A percentile compares a stretch with the other conserved stretches of the same genome.
These are phyloP conservation scores for Huso huso DNA, from an alignment of 2,797 vertebrate species.

Conservation along the genomic window DNA sequence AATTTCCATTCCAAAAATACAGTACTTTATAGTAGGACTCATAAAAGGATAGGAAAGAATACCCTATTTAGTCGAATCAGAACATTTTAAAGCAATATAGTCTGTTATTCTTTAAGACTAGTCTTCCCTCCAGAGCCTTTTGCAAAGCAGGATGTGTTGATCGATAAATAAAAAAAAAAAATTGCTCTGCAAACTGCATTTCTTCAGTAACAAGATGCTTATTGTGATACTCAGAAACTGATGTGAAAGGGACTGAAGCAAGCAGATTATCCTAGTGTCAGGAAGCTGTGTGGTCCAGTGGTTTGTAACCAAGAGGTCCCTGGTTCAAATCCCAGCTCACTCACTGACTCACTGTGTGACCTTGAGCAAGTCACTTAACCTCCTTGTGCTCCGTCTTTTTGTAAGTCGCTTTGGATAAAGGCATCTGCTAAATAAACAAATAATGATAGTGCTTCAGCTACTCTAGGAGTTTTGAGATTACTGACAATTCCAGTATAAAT, in stretches of 20 bases:
- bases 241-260: not conserved
- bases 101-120: conserved; percentile 16
- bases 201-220: conserved; percentile 2
- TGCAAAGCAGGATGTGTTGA: conserved; percentile 13
- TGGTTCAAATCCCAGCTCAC: too few species aligned
- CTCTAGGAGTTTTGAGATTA: too few species aligned
- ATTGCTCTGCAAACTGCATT: conserved; percentile 13
- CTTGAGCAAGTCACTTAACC: too few species aligned
- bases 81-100: not conserved
- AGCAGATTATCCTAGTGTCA: conserved; percentile 27
- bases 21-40: not conserved
- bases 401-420: too few species aligned
- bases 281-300: not conserved
- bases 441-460: too few species aligned
- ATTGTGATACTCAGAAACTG: conserved; percentile 13
- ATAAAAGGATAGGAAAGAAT: not conserved
- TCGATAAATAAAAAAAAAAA: conserved; percentile 25
- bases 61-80: not conserved
- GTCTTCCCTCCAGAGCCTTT: conserved; percentile 1
- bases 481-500: too few species aligned
- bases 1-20: not conserved
- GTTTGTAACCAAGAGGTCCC: too few species aligned
- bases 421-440: too few species aligned
- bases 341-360: too few species aligned
- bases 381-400: too few species aligned